Percentiles rank a stretch among this genome's conserved stretches.
Conservation (phyloP, 2,888 invertebrate genomes). For the Diaprepes abbreviatus region DNA sequence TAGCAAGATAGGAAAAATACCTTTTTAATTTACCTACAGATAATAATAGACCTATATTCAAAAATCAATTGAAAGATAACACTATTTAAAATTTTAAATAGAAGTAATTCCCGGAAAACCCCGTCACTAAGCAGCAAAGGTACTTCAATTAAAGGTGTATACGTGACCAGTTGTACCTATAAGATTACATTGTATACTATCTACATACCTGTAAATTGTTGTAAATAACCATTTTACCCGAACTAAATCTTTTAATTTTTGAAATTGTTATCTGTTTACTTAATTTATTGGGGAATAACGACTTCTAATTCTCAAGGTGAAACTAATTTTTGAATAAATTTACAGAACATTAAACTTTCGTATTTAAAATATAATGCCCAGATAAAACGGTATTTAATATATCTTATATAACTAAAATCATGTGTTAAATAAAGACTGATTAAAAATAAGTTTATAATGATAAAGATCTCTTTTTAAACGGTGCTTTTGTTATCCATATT, state of each 20-base stretch:
- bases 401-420: no score
- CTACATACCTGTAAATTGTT: background rate
- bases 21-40: no score
- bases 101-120: background rate
- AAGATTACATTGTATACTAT: background rate
- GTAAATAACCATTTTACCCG: background rate
- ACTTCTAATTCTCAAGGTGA: background rate
- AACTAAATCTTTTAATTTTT: slow-evolving; percentile 2
- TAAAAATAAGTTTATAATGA: no score
- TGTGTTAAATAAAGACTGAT: no score
- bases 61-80: no score
- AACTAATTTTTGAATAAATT: slow-evolving; percentile 11
- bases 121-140: background rate
- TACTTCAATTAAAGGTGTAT: background rate
- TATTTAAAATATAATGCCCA: background rate
- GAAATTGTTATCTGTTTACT: slow-evolving; percentile 11
- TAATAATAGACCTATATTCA: no score
- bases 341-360: slow-evolving; percentile 6
- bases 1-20: no score
- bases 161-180: background rate
- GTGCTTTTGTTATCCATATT: no score
- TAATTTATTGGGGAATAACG: background rate
- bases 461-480: no score
- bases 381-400: no score
- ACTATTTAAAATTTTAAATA: no score